Evolutionary conservation across 1,140 invertebrate species (phyloP).

Genomic region (Hyphantria cunea): DNA sequence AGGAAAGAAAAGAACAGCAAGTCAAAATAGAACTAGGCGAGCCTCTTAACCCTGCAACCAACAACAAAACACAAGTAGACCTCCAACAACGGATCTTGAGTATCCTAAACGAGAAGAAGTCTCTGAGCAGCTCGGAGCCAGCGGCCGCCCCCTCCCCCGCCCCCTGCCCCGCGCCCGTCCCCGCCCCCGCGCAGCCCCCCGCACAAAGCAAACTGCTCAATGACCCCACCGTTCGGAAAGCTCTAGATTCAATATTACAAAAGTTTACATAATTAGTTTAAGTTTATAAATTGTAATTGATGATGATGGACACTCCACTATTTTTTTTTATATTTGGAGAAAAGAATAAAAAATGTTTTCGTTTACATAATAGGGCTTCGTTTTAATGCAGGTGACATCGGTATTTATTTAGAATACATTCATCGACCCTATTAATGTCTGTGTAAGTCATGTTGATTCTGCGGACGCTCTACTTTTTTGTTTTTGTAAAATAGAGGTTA

Average conservation of each 20-base stretch:
- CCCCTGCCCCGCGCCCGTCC: conserved; percentile 36
- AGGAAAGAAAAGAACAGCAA: conserved; percentile 88
- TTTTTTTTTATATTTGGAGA: too few species aligned
- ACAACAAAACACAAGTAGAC: conserved; percentile 85
- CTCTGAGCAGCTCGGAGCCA: conserved; percentile 38
- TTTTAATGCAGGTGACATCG: too few species aligned
- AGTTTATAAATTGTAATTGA: background rate
- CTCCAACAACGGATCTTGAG: conserved; percentile 92
- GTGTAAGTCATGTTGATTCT: too few species aligned
- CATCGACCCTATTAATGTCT: too few species aligned
- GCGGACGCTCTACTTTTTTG: too few species aligned
- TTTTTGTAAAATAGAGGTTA: background rate
- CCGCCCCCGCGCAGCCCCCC: conserved; percentile 36
- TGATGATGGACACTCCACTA: too few species aligned
- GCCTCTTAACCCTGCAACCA: conserved; percentile 66
- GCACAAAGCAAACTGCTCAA: conserved; percentile 81
- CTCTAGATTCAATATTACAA: conserved; percentile 88
- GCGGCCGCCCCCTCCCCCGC: conserved; percentile 17
- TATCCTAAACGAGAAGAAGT: conserved; percentile 86
- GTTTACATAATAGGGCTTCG: too few species aligned
- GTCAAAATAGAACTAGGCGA: conserved; percentile 86
- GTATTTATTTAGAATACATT: too few species aligned
- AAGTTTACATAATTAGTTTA: conserved; percentile 53
- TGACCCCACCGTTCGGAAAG: conserved; percentile 89
- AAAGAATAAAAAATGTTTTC: too few species aligned